Conservation (phyloP, 2,888 invertebrate genomes). For the Pogonocherus hispidulus region DNA sequence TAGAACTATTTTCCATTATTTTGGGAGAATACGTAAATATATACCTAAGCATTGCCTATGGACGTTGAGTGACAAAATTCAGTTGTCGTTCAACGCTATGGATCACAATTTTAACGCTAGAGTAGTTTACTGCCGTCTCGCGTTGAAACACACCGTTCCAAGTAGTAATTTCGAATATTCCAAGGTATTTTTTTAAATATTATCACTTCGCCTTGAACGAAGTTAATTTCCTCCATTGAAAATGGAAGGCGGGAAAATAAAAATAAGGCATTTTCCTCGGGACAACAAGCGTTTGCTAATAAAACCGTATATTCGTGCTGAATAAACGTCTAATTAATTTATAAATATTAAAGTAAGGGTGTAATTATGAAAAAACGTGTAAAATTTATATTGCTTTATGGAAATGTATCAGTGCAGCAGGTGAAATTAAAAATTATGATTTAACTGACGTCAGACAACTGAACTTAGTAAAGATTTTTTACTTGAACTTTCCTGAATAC, state of each 20-base stretch:
- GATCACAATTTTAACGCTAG: not conserved
- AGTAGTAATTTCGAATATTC: not conserved
- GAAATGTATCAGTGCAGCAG: not conserved
- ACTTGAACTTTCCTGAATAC: no score
- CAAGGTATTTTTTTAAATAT: conserved; percentile 9
- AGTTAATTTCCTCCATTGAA: conserved; percentile 44
- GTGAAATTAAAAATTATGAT: not conserved
- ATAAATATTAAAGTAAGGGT: conserved; percentile 4
- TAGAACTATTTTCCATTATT: no score
- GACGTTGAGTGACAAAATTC: no score
- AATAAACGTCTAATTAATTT: conserved; percentile 10
- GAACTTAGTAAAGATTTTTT: no score
- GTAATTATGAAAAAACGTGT: conserved; percentile 11
- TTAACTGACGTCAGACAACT: not conserved
- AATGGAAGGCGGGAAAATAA: conserved; percentile 47
- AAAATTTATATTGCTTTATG: conserved; percentile 7
- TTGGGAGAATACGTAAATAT: no score
- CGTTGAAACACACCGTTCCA: not conserved
- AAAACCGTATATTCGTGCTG: conserved; percentile 4
- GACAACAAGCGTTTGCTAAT: conserved; percentile 15
- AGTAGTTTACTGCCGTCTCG: not conserved
- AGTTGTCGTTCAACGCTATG: no score
- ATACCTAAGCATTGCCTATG: no score
- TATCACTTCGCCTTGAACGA: not conserved
- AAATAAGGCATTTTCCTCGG: conserved; percentile 8